phyloP scores from a whole-genome alignment of 1,140 invertebrate species.

The Scylla paramamosain region DNA sequence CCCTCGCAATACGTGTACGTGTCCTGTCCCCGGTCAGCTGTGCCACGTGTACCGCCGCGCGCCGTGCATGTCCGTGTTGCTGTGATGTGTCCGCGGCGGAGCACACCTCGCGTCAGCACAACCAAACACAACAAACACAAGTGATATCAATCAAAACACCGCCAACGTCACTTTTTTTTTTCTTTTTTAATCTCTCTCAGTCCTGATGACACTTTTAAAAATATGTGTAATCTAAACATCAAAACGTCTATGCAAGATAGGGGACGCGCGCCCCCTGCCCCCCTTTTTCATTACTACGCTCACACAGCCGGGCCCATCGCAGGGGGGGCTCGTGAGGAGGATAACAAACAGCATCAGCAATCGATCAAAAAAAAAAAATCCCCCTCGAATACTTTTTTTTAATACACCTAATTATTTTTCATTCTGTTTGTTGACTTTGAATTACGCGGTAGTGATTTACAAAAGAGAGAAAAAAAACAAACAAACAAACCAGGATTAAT shows the following conservation, averaged over 20 bases:
- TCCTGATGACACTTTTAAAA: no score
- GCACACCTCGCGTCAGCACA: no score
- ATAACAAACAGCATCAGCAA: neutral
- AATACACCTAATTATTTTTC: neutral
- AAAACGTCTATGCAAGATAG: neutral
- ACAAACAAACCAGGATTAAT: neutral
- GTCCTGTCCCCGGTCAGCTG: no score
- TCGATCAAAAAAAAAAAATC: neutral
- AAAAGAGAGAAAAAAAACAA: neutral
- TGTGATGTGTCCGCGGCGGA: no score
- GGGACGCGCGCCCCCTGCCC: neutral
- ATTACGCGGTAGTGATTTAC: neutral
- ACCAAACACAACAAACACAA: neutral
- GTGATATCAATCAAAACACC: neutral
- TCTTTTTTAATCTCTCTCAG: no score
- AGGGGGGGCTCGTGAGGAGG: neutral
- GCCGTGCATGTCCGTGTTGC: no score
- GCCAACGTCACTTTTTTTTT: neutral
- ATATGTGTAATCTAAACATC: neutral
- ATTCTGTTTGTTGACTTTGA: neutral
- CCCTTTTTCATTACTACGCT: neutral
- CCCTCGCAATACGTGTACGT: neutral
- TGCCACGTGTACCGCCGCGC: no score
- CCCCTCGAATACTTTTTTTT: neutral
- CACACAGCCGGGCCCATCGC: neutral